These are phyloP conservation scores for Zophobas atratus DNA, from an alignment of 1,140 invertebrate species.

Conservation along the genomic window DNA sequence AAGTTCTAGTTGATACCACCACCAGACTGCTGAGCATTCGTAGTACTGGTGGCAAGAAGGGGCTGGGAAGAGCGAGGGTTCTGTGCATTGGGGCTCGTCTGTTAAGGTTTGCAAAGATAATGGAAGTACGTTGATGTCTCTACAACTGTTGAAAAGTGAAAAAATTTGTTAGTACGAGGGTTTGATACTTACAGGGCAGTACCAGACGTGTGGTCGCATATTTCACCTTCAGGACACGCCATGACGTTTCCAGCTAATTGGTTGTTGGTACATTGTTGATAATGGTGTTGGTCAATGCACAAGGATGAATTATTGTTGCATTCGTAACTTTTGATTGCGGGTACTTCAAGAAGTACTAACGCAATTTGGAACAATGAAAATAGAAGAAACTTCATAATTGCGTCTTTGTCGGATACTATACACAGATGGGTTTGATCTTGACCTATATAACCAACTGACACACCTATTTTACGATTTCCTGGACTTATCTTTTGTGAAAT, in stretches of 20 bases:
- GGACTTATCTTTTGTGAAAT: too few species aligned
- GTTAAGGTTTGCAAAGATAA: neutral
- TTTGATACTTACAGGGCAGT: neutral
- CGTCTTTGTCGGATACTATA: too few species aligned
- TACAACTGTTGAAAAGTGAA: slow-evolving; percentile 8
- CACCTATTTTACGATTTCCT: too few species aligned
- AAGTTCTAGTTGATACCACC: neutral
- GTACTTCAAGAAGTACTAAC: too few species aligned
- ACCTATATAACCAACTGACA: too few species aligned
- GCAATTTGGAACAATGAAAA: too few species aligned
- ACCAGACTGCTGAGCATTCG: neutral
- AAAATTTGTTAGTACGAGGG: neutral
- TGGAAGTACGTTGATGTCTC: neutral
- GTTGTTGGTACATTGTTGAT: slow-evolving; percentile 1
- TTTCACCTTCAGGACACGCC: neutral
- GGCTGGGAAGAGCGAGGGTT: neutral
- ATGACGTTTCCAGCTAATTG: neutral
- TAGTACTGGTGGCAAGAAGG: slow-evolving; percentile 6
- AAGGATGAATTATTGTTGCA: neutral
- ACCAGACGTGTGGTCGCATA: neutral
- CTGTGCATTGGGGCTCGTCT: neutral
- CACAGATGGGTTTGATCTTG: too few species aligned
- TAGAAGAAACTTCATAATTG: too few species aligned
- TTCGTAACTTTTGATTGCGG: neutral
- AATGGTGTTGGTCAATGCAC: neutral